phyloP scores from a whole-genome alignment of 2,888 invertebrate species.

The Microchrysa polita region DNA sequence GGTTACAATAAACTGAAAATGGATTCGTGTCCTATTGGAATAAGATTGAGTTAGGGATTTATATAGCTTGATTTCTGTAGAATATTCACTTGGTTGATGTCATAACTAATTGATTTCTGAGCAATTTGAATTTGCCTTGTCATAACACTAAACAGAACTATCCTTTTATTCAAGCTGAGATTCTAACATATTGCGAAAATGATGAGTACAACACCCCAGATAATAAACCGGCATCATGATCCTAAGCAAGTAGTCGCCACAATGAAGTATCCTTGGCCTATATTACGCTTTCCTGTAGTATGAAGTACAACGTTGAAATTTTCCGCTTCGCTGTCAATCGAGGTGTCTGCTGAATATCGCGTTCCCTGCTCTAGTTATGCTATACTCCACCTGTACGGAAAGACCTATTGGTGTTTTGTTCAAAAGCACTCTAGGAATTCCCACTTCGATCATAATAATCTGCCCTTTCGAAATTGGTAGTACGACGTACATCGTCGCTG shows the following conservation, averaged over 20 bases:
- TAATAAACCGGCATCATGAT: too few species aligned
- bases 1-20: conserved; percentile 6
- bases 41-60: neutral
- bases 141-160: too few species aligned
- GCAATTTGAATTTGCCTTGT: too few species aligned
- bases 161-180: too few species aligned
- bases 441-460: neutral
- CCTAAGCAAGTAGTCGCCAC: neutral
- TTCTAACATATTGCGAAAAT: too few species aligned
- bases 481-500: neutral
- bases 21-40: neutral
- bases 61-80: neutral
- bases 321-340: neutral
- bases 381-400: neutral
- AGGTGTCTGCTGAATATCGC: neutral
- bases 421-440: neutral
- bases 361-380: too few species aligned
- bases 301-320: neutral
- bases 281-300: neutral
- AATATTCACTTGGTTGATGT: neutral
- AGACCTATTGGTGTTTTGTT: neutral
- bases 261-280: neutral
- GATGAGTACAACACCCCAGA: too few species aligned
- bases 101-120: neutral
- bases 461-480: neutral